Base-by-base conservation (phyloP, 2,797 vertebrate genomes). In the Brachymystax lenok region DNA sequence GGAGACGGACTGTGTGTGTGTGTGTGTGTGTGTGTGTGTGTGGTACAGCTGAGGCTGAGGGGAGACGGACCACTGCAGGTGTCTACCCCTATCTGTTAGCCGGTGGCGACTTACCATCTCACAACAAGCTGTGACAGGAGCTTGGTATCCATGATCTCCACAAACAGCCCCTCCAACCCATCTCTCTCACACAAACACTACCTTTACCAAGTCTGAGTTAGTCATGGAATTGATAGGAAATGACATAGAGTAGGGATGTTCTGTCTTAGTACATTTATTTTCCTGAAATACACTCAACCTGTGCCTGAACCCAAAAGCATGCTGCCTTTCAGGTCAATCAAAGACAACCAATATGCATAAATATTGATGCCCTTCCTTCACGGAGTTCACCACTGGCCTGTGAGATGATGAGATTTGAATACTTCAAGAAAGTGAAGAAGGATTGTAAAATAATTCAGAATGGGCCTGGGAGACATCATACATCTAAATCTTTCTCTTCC, bases 81-180 rank as follows among this genome's bases (percentile, higher is more conserved):
- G n/a, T n/a, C n/a, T 85, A 85, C 80, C 91, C 90, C 91, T 93
- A 88, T 91, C 87, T 76, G 71, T 87, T 84, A 82, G 84, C 79
- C 75, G 68, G 77, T 74, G 83, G 81, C 69, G 79, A 86, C 76
- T 78, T 46, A 71, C 75, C 76, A 8, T 90, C 78, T 85, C 86
- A 87, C 75, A 86, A 86, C 82, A 87, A 80, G 19, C 75, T 7
- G 87, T 86, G 83, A 87, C 87, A 85, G 82, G 27, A 77, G 68
- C 28, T n/a, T 77, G 8, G 54, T 84, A 67, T 75, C 80, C 77
- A 81, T 74, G 85, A 82, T 75, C 74, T 72, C 74, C 61, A 82
- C 74, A 71, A 82, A 79, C 30, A 54, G 17, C 5, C 35, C 35
- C 1, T 7, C 40, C 10, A 17, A 21, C 69, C 21, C 19, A 50